Evolutionary conservation across 2,113 vertebrate species (phyloP).

Genomic region (Sapajus apella): DNA sequence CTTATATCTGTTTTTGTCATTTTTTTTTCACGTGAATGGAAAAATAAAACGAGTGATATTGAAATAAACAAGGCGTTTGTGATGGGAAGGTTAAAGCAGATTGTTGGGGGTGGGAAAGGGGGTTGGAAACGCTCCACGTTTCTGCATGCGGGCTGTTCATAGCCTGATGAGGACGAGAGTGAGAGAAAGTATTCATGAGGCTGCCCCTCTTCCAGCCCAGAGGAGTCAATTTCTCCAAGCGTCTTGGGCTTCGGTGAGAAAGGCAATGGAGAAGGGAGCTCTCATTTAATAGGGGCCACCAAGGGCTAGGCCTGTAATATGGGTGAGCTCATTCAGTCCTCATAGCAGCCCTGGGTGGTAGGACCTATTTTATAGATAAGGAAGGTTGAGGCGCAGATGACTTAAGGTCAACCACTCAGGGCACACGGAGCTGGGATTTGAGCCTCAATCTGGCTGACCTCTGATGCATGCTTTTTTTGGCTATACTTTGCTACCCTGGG

Average conservation of each 20-base stretch:
- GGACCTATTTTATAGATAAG: constrained; percentile 26
- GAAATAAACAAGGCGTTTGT: constrained; percentile 76
- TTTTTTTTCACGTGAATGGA: constrained; percentile 71
- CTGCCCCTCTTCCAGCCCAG: constrained; percentile 17
- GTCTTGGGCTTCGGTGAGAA: background rate
- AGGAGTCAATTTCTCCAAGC: background rate
- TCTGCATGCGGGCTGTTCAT: constrained; percentile 73
- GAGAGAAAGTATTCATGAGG: background rate
- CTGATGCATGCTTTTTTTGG: background rate
- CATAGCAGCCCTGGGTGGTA: background rate
- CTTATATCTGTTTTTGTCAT: constrained; percentile 78
- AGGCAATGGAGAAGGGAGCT: background rate
- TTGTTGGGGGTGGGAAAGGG: constrained; percentile 72
- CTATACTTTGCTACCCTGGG: background rate
- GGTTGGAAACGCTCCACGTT: constrained; percentile 73
- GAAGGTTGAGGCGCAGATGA: background rate
- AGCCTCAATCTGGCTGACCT: background rate
- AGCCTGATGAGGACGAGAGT: constrained; percentile 26
- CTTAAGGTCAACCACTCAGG: background rate
- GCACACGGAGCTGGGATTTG: background rate
- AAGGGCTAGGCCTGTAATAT: background rate
- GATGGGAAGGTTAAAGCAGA: constrained; percentile 79
- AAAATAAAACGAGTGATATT: constrained; percentile 78
- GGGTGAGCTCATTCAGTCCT: background rate
- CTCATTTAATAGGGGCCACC: background rate